phyloP scores from a whole-genome alignment of 2,113 vertebrate species.

The human region GRCh38 chr2:164488501-164489000 shows the following conservation, averaged over 20 bases:
- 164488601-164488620: neutral
- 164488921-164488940: neutral
- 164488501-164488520: neutral
- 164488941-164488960: neutral
- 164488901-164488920: neutral
- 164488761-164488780: neutral
- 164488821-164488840: neutral
- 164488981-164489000: neutral
- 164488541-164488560: neutral
- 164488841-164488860: neutral
- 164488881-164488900: neutral
- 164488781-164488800: neutral
- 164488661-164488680: neutral
- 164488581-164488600: neutral
- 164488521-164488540: neutral
- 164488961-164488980: conserved; percentile 16
- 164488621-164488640: neutral
- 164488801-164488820: neutral
- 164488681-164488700: neutral
- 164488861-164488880: neutral
- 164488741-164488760: neutral
- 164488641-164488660: neutral
- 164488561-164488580: neutral
- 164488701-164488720: neutral
- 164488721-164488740: neutral